Conservation (phyloP, 2,888 invertebrate species). For the Eudemis profundana region DNA sequence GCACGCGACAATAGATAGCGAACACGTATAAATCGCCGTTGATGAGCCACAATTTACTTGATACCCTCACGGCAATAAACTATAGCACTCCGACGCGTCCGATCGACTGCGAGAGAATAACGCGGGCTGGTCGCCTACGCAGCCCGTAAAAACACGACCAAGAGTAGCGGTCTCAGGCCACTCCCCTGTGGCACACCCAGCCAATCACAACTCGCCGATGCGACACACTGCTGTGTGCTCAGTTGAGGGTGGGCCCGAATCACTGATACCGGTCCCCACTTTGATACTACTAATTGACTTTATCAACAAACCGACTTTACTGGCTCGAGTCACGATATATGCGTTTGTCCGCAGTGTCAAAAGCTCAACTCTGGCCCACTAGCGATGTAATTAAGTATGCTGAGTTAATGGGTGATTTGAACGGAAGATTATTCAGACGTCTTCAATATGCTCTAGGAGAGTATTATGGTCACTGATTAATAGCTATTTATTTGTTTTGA, state of each 20-base stretch:
- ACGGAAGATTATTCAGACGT: constrained; percentile 50
- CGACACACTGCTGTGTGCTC: constrained; percentile 56
- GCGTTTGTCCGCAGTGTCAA: constrained; percentile 82
- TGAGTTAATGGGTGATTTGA: constrained; percentile 76
- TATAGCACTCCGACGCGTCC: constrained; percentile 82
- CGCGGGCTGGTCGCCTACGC: constrained; percentile 75
- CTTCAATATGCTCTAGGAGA: constrained; percentile 40
- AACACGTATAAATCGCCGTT: constrained; percentile 68
- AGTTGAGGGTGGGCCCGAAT: constrained; percentile 77
- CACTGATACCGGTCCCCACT: constrained; percentile 82
- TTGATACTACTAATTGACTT: constrained; percentile 85
- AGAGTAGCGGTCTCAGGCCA: constrained; percentile 73
- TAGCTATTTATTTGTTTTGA: constrained; percentile 40
- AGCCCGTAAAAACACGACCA: constrained; percentile 67
- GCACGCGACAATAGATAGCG: constrained; percentile 66
- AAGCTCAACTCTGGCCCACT: constrained; percentile 81
- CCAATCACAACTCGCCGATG: constrained; percentile 73
- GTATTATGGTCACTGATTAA: constrained; percentile 42
- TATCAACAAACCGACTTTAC: constrained; percentile 85
- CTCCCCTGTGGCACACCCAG: constrained; percentile 74
- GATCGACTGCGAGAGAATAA: constrained; percentile 83
- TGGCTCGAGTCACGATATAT: constrained; percentile 83
- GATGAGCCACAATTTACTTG: constrained; percentile 76
- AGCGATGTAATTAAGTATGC: constrained; percentile 78
- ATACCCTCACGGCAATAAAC: constrained; percentile 77